Evolutionary conservation across 1,140 invertebrate genomes (phyloP), one percentile per base, ranked within the genome.

Genomic region (Neodiprion lecontei): DNA sequence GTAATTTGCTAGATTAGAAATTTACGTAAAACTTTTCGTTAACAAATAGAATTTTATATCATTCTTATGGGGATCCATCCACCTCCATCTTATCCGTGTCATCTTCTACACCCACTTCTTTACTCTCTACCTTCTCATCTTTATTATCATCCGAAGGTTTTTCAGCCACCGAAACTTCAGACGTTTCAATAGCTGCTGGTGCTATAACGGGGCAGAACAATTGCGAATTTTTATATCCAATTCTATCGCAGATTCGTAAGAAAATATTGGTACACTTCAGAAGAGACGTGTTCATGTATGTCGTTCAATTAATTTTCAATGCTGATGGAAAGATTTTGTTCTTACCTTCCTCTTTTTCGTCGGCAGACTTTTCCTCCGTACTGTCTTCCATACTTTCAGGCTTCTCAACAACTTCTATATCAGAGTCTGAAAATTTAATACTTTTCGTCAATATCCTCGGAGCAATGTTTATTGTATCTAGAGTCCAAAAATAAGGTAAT

Each of bases 381-480:
- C 28, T 40, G 67, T 68, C 67, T 21, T 68, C 67, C 10, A 53
- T 10, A 53, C n/a, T 53, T 68, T 68, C 28, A 53, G 83, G 80
- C 75, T 79, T 82, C 75, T 85, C 82, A 17, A 86, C 81, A 28
- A 86, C 81, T 77, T 87, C 84, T 28, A 86, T 85, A 76, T 86
- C 85, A 5, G 83, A 86, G 77, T 87, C 85, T 84, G 72, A 72
- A 82, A 72, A 50, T 53, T 11, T 67, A 74, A 72, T 67, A 72
- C 17, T 21, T 21, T 21, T 21, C 17, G 17, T 21, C 17, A 21
- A 21, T 21, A 21, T 21, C 17, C 17, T 21, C 17, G 17, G 17
- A 21, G 17, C 17, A 21, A 21, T 21, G 17, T 21, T 21, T 21
- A 21, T 0, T 21, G 17, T 21, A 21, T 21, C 17, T 21, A 21